Conservation (phyloP, 1,140 invertebrate species). For the Formica exsecta region DNA sequence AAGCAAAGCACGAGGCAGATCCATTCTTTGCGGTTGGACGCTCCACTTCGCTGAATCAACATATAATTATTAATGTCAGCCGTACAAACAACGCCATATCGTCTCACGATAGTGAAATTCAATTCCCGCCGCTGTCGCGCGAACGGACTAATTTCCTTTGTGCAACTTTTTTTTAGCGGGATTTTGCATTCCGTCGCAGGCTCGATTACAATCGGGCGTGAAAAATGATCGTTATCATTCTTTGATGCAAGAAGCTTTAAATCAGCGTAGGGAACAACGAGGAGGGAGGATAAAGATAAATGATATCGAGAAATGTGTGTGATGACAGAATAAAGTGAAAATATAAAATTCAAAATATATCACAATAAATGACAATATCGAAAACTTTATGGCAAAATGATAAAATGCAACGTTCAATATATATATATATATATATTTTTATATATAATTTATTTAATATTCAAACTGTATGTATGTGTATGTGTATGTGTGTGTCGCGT, state of each 20-base stretch:
- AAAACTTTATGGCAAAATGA: background rate
- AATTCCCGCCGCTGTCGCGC: constrained; percentile 44
- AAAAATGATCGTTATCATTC: constrained; percentile 2
- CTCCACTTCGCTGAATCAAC: constrained; percentile 33
- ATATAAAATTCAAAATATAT: background rate
- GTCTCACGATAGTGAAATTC: constrained; percentile 41
- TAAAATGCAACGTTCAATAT: background rate
- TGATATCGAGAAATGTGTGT: background rate
- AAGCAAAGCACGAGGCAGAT: background rate
- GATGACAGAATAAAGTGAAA: background rate
- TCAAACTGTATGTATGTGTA: no score
- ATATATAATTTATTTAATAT: background rate
- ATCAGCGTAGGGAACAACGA: background rate
- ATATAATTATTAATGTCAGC: constrained; percentile 49
- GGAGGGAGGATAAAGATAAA: background rate
- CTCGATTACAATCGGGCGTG: background rate
- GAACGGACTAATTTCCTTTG: constrained; percentile 54
- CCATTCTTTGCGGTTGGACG: background rate
- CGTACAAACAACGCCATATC: constrained; percentile 3
- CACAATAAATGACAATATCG: background rate
- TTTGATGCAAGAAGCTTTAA: background rate
- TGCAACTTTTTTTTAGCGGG: constrained; percentile 12
- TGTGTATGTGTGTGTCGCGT: no score
- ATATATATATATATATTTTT: no score
- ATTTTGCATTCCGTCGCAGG: background rate